Conservation (phyloP, 2,113 vertebrate genomes). For the Seriola aureovittata region DNA sequence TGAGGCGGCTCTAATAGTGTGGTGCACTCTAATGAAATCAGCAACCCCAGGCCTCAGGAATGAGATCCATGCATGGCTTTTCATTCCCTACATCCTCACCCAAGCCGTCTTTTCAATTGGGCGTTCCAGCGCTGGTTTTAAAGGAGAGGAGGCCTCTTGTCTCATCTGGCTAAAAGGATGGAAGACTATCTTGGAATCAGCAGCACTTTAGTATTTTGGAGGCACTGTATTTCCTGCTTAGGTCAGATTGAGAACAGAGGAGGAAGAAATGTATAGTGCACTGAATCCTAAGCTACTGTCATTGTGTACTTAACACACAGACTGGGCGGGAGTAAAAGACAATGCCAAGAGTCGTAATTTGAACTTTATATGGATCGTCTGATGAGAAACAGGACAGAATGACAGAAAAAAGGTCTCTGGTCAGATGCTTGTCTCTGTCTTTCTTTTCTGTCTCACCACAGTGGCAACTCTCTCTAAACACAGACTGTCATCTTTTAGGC, state of each 20-base stretch:
- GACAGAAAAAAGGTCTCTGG: slow-evolving; percentile 32
- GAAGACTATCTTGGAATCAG: slow-evolving; percentile 73
- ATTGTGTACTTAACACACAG: slow-evolving; percentile 57
- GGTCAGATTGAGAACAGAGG: slow-evolving; percentile 69
- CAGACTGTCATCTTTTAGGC: slow-evolving; percentile 34
- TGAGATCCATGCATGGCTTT: slow-evolving; percentile 69
- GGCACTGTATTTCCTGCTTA: slow-evolving; percentile 60
- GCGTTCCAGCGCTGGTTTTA: slow-evolving; percentile 55
- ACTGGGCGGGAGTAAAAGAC: slow-evolving; percentile 30
- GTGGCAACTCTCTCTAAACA: slow-evolving; percentile 43
- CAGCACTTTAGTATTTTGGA: slow-evolving; percentile 67
- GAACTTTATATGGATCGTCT: slow-evolving; percentile 60
- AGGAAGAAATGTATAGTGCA: slow-evolving; percentile 56
- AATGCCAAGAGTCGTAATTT: slow-evolving; percentile 62
- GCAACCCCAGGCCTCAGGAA: slow-evolving; percentile 80
- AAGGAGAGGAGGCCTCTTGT: slow-evolving; percentile 68
- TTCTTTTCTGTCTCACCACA: slow-evolving; percentile 61
- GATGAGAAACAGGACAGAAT: slow-evolving; percentile 64
- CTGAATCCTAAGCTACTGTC: slow-evolving; percentile 67
- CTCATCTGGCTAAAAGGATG: slow-evolving; percentile 71
- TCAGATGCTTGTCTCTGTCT: slow-evolving; percentile 41
- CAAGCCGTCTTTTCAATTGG: slow-evolving; percentile 69
- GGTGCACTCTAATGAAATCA: slow-evolving; percentile 84
- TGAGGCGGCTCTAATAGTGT: slow-evolving; percentile 81
- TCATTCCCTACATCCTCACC: slow-evolving; percentile 75